Evolutionary conservation across 2,113 vertebrate species (phyloP), one percentile per base, ranked within the genome.

Genomic region (Cebus imitator): DNA sequence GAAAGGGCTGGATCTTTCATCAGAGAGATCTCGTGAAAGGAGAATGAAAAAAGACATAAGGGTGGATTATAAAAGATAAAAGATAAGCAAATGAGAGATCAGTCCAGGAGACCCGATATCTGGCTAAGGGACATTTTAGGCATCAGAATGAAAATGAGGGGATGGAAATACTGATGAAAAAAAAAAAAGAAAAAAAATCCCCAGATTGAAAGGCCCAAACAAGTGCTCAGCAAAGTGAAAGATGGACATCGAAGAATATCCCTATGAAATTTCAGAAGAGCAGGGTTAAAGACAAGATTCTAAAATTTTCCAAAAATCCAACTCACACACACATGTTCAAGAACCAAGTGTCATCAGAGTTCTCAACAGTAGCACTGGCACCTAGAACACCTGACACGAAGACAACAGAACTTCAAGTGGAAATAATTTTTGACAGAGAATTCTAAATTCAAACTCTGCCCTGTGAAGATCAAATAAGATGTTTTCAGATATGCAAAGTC

Each of bases 1-100:
- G 27, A 73, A 90, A 83, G 13, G 20, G 52, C 85, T 94, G 40
- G 73, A 95, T 89, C 66, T 85, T 83, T 89, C 82, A 97, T 94
- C 27, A 90, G 52, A 84, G 52, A 32, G 32, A 80, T 40, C 68
- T 97, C 50, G 68, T 61, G 55, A 73, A 93, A 93, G 85, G 64
- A 21, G 83, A 17, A 87, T 61, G 85, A 30, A 79, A 89, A 94
- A 87, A 78, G 32, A 85, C 35, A 55, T 17, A 23, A 18, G 21
- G 35, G 73, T 40, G 13, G 32, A 32, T 86, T 87, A 37, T 37
- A 88, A 52, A n/a, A 94, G 52, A 92, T 89, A 48, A 87, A 94
- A 86, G 48, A 37, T 76, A 70, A 75, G 43, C 66, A 95, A 92
- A 90, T 61, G 30, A 80, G 85, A 91, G 35, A 32, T 76, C 25